Conservation (phyloP, 2,888 invertebrate species). For the Watsonalla binaria region DNA sequence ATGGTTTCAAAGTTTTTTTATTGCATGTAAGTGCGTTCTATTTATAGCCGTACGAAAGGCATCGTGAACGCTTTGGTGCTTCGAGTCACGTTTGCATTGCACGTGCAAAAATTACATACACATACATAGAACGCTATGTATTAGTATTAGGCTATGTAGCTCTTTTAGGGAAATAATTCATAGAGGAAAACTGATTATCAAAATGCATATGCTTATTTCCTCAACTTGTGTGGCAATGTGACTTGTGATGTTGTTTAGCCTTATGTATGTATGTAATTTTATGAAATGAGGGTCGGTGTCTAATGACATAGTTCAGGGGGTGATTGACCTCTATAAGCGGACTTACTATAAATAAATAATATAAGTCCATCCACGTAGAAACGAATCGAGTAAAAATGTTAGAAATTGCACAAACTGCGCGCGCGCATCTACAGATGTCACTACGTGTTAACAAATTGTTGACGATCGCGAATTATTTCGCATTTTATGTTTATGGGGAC, state of each 20-base stretch:
- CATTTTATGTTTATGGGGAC: no score
- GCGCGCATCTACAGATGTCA: not conserved
- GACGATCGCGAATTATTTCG: not conserved
- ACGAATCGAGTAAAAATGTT: not conserved
- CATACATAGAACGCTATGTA: conserved; percentile 12
- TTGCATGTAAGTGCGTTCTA: conserved; percentile 27
- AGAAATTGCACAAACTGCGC: conserved; percentile 1
- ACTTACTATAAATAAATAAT: no score
- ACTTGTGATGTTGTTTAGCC: no score
- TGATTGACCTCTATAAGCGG: no score
- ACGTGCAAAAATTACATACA: conserved; percentile 25
- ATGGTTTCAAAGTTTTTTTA: conserved; percentile 1
- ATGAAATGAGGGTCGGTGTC: no score
- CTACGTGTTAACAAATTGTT: not conserved
- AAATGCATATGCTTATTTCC: not conserved
- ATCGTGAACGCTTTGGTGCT: conserved; percentile 35
- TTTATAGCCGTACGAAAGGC: conserved; percentile 48
- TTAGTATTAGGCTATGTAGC: not conserved
- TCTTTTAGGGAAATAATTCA: conserved; percentile 1
- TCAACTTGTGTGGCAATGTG: not conserved
- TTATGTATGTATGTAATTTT: no score
- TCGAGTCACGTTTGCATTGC: conserved; percentile 43
- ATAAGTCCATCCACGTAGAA: no score
- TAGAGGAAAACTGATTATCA: not conserved
- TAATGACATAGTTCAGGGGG: no score